Evolutionary conservation across 2,797 vertebrate genomes (phyloP), one percentile per base, ranked within the genome.

Genomic region (Microchirus variegatus): DNA sequence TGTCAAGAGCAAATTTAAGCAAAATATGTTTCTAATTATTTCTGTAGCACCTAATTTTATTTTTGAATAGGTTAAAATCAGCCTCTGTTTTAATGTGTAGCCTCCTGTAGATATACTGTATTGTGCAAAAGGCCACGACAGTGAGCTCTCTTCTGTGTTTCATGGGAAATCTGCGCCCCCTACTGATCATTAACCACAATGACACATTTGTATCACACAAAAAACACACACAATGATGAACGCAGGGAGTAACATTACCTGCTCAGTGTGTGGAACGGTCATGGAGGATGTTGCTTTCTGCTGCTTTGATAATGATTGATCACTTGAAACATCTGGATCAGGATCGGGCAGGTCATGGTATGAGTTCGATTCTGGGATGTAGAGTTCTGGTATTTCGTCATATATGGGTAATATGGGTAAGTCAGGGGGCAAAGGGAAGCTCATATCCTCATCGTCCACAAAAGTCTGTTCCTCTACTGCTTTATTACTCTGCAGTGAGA

Each of bases 311-410:
- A 15, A 15, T 1, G 65, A 17, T 0, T 15, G 9, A 3, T 70
- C 44, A 0, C 37, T 9, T 45, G 15, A 7, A 2, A 56, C 35
- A 53, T 10, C 35, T 10, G 40, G 40, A 41, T 13, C 11, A 14
- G 40, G 13, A 42, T 42, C 41, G 6, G 41, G 22, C 2, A 13
- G 35, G 14, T 71, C 59, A 3, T 69, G 4, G 41, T 42, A 63
- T 1, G 41, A 1, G 40, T 76, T 68, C 4, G 8, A 47, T 0
- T 80, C 53, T 11, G 58, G 16, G 26, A 61, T 5, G 17, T 43
- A 56, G 0, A 84, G 37, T 16, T 78, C 74, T 15, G 83, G 82
- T 57, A 79, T 79, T 45, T 53, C 67, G 63, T 84, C 55, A n/a
- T 70, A 80, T 3, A 75, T 38, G 13, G 73, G 58, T 9, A 68